phyloP scores from a whole-genome alignment of 1,140 invertebrate species.

The Plutomurus gul region DNA sequence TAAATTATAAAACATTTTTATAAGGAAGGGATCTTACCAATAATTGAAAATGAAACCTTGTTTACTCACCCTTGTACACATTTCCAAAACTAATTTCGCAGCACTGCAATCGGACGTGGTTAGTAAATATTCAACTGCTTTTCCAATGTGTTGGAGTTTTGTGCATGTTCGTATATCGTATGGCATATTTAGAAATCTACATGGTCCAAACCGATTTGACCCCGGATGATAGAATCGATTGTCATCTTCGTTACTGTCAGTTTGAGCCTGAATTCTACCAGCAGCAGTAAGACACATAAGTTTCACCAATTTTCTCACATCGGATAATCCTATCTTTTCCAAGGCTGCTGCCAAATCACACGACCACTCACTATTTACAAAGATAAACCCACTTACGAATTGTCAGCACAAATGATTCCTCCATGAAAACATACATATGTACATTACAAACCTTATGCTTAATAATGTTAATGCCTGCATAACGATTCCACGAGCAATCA shows the following conservation, averaged over 20 bases:
- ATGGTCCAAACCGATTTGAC: conserved; percentile 19
- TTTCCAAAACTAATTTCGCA: conserved; percentile 64
- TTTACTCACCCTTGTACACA: conserved; percentile 66
- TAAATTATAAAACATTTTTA: not conserved
- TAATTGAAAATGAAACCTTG: not conserved
- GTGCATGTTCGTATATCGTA: conserved; percentile 48
- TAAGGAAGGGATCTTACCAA: not conserved
- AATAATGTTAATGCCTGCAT: conserved; percentile 64
- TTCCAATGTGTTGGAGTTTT: conserved; percentile 38
- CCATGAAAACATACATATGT: not conserved
- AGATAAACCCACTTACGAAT: conserved; percentile 34
- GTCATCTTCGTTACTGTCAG: conserved; percentile 29
- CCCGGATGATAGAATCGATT: conserved; percentile 40
- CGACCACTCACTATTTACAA: conserved; percentile 58
- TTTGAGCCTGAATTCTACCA: conserved; percentile 59
- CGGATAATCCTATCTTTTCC: conserved; percentile 65
- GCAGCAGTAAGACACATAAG: conserved; percentile 68
- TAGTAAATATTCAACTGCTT: conserved; percentile 47
- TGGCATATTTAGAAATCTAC: conserved; percentile 48
- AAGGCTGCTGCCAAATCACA: conserved; percentile 63
- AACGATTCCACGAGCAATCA: conserved; percentile 64
- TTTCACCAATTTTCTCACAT: conserved; percentile 66
- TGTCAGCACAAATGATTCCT: not conserved
- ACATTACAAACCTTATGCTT: conserved; percentile 59
- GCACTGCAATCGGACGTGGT: conserved; percentile 60